Evolutionary conservation across 2,888 invertebrate genomes (phyloP), one percentile per base, ranked within the genome.

Genomic region (Eupithecia dodoneata): DNA sequence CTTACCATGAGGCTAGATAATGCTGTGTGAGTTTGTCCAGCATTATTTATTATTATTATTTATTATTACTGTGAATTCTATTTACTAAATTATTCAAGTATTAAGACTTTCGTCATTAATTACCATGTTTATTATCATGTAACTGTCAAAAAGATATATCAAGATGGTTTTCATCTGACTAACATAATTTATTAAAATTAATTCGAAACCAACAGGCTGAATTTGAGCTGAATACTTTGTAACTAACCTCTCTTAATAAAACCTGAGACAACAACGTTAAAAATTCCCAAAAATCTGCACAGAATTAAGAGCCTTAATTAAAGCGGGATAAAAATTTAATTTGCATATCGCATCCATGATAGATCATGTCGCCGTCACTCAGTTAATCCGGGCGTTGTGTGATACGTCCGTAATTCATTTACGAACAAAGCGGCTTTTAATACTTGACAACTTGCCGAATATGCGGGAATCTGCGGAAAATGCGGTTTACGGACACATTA

Each of bases 311-410:
- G 5, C 7, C 47, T 70, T 70, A 70, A 70, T 70, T 70, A 10
- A 70, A 70, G n/a, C 45, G n/a, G 18, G 45, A 70, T 70, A 81
- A 76, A 83, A 76, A 70, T 13, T 76, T 71, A 66, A 78, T 79
- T 81, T 80, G 77, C 74, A 72, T 81, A 76, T 84, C 82, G 80
- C 72, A 66, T 72, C 44, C 59, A 55, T 74, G 76, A 79, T 76
- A 70, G 76, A 76, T 73, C 79, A 74, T 74, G 76, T 76, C 42
- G 41, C 79, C 44, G 79, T 76, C 78, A 72, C 55, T 79, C 70
- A 10, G 74, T 71, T 74, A 79, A 79, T 79, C 74, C 70, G 47
- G 76, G 76, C 73, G 63, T 69, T 15, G 74, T 74, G 72, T 72
- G 74, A 74, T 72, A 70, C 49, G 70, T 44, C 76, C 76, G 66